Conservation (phyloP, 2,113 vertebrate genomes). For the Myodes glareolus region DNA sequence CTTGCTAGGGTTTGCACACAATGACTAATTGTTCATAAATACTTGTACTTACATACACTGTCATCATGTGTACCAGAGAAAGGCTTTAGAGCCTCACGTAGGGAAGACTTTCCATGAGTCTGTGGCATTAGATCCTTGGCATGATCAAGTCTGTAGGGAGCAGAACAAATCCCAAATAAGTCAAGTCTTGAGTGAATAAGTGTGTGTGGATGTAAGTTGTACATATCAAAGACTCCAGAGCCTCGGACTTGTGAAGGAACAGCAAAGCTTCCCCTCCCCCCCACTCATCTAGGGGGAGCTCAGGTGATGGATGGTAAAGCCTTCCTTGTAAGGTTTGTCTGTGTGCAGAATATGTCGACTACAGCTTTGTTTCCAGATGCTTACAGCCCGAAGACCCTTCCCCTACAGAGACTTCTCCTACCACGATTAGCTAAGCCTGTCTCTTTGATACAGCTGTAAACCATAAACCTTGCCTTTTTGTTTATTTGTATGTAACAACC, state of each 20-base stretch:
- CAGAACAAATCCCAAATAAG: not conserved
- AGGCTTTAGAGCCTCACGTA: not conserved
- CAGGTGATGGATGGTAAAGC: not conserved
- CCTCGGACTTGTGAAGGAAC: not conserved
- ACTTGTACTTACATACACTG: not conserved
- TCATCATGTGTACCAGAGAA: not conserved
- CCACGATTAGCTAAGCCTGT: not conserved
- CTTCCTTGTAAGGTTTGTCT: not conserved
- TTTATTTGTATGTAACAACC: not conserved
- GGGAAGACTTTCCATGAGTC: not conserved
- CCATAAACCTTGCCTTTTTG: not conserved
- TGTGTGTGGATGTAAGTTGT: not conserved
- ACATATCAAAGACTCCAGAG: not conserved
- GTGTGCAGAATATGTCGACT: not conserved
- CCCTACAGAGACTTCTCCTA: not conserved
- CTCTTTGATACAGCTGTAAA: not conserved
- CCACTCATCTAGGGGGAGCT: not conserved
- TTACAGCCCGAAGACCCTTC: not conserved
- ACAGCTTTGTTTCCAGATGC: not conserved
- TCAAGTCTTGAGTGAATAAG: not conserved
- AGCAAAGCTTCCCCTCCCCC: not conserved
- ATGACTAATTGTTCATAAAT: not conserved
- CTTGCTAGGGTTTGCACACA: not conserved
- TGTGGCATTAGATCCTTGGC: not conserved
- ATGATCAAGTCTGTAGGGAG: not conserved